Percentiles rank a stretch among this genome's conserved stretches.
Evolutionary conservation across 2,888 invertebrate genomes (phyloP).

Genomic region (Synanthedon tipuliformis): DNA sequence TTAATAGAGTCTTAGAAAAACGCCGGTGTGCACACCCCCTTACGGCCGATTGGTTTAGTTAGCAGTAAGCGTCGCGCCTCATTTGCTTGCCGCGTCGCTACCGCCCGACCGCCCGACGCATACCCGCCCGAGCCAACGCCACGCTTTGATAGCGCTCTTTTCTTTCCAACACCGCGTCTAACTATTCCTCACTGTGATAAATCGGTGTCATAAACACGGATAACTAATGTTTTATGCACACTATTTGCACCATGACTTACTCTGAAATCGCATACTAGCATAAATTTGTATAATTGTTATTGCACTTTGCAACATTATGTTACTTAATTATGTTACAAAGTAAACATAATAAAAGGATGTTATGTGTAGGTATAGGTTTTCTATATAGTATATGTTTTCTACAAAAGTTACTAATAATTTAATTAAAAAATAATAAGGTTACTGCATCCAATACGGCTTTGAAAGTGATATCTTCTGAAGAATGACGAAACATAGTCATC

Average conservation of each 20-base stretch:
- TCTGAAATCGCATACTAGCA: background rate
- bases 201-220: constrained; percentile 15
- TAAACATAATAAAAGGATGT: no score
- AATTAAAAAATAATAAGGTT: no score
- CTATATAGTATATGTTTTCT: no score
- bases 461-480: no score
- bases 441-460: no score
- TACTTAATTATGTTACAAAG: background rate
- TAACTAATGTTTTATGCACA: background rate
- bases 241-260: background rate
- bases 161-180: constrained; percentile 47
- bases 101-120: constrained; percentile 16
- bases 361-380: no score
- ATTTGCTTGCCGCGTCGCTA: constrained; percentile 54
- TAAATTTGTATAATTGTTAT: background rate
- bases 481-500: no score
- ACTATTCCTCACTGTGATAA: constrained; percentile 54
- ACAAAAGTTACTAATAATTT: no score
- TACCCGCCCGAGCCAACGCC: background rate
- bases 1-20: background rate
- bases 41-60: constrained; percentile 67
- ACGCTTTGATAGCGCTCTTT: constrained; percentile 63
- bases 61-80: constrained; percentile 68
- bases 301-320: background rate
- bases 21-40: constrained; percentile 28